Evolutionary conservation across 1,140 invertebrate genomes (phyloP), one percentile per base, ranked within the genome.

Genomic region (Holcopasites calliopsidis): DNA sequence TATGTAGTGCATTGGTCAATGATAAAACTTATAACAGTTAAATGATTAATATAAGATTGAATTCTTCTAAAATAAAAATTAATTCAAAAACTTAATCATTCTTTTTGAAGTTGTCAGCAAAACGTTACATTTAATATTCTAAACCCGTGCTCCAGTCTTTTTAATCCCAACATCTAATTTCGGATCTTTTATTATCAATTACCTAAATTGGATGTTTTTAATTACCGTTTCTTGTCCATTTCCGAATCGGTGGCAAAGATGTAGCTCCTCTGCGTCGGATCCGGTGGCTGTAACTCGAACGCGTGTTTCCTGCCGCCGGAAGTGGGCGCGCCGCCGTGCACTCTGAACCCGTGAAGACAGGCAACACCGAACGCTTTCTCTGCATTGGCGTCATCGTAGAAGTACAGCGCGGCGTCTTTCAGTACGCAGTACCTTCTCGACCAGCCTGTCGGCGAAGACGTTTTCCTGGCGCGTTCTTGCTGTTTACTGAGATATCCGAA

Each of bases 361-460:
- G 96, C 95, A 89, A 98, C 96, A 60, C 97, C 98, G 89, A 97
- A 96, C 79, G 97, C 97, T 87, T 93, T 95, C 84, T 95, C 96
- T 74, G 97, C 95, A 87, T 96, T 96, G 16, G 94, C 95, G 88
- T 98, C 96, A 82, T 95, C 95, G 91, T 98, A 99, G 91, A 98
- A 98, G 92, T 98, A 99, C 13, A 99, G 93, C 84, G 97, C 98
- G 54, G 97, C 98, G 91, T 99, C 97, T 90, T 99, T 99, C 6
- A 99, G 93, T 26, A 99, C 96, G 92, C 98, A 99, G 92, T 98
- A 99, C 54, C 97, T 93, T 84, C 96, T 95, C 72, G 95, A 96
- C 97, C 97, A 99, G 28, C 90, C 90, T 26, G 89, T 90, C 11
- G 91, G 90, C 47, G 91, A 91, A 1, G 89, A 57, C 93, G 95